Base-by-base conservation (phyloP, 2,888 invertebrate genomes). In the Amiota minor region DNA sequence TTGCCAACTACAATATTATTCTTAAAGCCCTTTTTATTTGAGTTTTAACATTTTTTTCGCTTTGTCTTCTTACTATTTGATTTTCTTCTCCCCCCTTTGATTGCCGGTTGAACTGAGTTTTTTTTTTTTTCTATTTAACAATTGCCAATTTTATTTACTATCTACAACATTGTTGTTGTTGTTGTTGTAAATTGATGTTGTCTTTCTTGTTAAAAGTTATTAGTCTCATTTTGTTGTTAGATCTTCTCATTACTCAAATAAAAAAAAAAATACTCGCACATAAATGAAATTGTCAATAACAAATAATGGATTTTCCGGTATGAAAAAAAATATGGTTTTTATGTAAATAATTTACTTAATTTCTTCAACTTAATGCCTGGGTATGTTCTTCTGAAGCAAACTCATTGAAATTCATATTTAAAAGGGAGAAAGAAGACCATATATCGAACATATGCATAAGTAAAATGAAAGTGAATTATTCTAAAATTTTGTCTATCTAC, bases 71-170 rank as follows among this genome's bases (percentile, higher is more conserved):
- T 53, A 16, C 16, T 53, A 53, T 53, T 53, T 53, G 53, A 35
- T 35, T 35, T 35, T 35, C 35, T 53, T 53, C n/a, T 1, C 12
- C 14, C n/a, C 16, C 14, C 53, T 53, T 53, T 9, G 9, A n/a
- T 53, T 53, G n/a, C n/a, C 9, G n/a, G 53, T 53, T 16, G 16
- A 53, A 35, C 35, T 53, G n/a, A n/a, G 12, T 53, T 53, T 53
- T 14, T 16, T 53, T 53, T 14, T 16, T 14, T n/a, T 10, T 53
- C 0, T 53, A n/a, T 53, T 53, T 14, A 53, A 53, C 53, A 53
- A 53, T 53, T 62, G 62, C n/a, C 62, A 62, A 35, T 35, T 23
- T 45, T 62, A 62, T n/a, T 35, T 62, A 62, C 45, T 62, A 35
- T 35, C 35, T 6, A 35, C 35, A 35, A 35, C 6, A 62, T 62